Percentiles rank a stretch among this genome's conserved stretches.
phyloP scores from a whole-genome alignment of 2,888 invertebrate species.

The Megalurothrips usitatus region DNA sequence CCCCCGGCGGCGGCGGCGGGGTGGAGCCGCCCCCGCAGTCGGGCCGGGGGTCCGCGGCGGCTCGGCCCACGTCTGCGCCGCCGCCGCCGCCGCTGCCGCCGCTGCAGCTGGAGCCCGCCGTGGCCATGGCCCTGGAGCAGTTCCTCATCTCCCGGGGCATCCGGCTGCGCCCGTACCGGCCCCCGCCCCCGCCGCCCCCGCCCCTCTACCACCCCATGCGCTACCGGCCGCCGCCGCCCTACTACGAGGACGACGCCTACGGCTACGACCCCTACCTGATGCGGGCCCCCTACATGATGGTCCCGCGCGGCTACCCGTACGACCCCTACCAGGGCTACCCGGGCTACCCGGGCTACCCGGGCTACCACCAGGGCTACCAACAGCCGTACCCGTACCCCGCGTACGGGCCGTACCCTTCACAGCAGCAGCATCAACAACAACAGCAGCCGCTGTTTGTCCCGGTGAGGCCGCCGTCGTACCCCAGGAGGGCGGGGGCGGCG shows the following conservation, averaged over 20 bases:
- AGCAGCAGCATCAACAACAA: not conserved
- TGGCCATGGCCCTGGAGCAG: conserved; percentile 19
- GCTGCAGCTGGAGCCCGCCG: conserved; percentile 16
- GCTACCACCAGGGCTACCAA: not conserved
- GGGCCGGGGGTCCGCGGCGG: not conserved
- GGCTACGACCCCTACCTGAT: conserved; percentile 11
- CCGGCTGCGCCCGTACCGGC: not conserved
- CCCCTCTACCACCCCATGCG: not conserved
- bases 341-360: not conserved
- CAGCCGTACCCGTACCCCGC: not conserved
- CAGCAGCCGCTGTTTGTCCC: not conserved
- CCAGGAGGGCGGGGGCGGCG: not conserved
- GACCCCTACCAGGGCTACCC: not conserved
- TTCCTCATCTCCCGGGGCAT: conserved; percentile 16
- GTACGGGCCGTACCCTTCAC: not conserved
- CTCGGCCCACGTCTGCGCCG: not conserved
- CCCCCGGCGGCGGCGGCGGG: not conserved
- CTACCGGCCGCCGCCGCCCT: conserved; percentile 3
- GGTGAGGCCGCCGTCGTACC: not conserved
- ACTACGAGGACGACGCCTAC: conserved; percentile 7
- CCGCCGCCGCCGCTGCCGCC: not conserved
- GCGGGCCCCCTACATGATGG: not conserved
- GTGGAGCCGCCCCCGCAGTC: not conserved
- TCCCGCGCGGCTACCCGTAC: not conserved
- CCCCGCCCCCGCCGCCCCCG: not conserved